Evolutionary conservation across 2,113 vertebrate species (phyloP).

Genomic region (Xiphophorus couchianus): DNA sequence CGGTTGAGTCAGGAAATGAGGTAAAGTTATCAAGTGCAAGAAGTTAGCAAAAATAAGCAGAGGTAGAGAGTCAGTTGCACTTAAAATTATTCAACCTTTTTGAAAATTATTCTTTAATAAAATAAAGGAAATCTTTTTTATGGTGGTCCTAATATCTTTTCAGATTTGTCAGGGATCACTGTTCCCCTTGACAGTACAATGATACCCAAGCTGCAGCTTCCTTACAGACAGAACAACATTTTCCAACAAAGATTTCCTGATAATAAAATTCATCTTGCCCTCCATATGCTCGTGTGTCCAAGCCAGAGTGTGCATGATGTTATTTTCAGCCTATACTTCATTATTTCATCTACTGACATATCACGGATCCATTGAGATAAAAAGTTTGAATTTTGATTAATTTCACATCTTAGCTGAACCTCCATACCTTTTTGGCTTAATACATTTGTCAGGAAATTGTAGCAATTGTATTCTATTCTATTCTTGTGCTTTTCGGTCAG

Average conservation of each 20-base stretch:
- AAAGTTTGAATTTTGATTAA: background rate
- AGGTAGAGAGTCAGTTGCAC: background rate
- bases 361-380: background rate
- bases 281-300: background rate
- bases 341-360: background rate
- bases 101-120: background rate
- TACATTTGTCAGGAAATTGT: too few species aligned
- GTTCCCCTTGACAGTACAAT: background rate
- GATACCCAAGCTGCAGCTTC: background rate
- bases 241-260: background rate
- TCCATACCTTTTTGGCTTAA: background rate
- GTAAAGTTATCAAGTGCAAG: conserved; percentile 8
- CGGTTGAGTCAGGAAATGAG: conserved; percentile 2
- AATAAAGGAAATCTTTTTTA: too few species aligned
- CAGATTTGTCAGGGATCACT: background rate
- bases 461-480: background rate
- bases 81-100: background rate
- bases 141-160: too few species aligned
- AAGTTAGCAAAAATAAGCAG: background rate
- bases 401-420: background rate
- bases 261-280: background rate
- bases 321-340: background rate
- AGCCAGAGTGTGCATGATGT: background rate
- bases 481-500: too few species aligned
- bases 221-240: background rate